These are phyloP conservation scores for Drosophila miranda DNA, from an alignment of 1,140 invertebrate species.

Conservation along the genomic window DNA sequence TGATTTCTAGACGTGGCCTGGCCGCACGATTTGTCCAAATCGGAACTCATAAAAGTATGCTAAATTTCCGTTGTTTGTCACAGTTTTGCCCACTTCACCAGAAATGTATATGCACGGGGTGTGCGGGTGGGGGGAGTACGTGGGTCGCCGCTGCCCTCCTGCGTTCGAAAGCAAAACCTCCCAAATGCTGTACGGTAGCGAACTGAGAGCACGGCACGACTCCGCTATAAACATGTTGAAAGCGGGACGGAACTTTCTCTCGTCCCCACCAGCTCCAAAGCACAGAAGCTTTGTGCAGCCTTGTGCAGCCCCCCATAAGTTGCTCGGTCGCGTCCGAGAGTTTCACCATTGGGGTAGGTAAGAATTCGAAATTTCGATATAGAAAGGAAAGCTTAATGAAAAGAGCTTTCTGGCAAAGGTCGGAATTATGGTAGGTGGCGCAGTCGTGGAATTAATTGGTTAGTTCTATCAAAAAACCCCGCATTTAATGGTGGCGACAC, in stretches of 20 bases:
- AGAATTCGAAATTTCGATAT: too few relatives aligned
- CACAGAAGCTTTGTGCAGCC: slow-evolving; percentile 37
- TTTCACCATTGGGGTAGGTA: too few relatives aligned
- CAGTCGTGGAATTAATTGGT: too few relatives aligned
- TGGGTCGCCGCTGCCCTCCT: slow-evolving; percentile 36
- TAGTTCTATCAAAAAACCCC: too few relatives aligned
- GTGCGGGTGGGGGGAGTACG: slow-evolving; percentile 39
- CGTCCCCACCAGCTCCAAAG: not conserved
- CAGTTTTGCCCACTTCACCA: slow-evolving; percentile 62
- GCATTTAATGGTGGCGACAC: too few relatives aligned
- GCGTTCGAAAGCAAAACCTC: slow-evolving; percentile 62
- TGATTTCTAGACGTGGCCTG: slow-evolving; percentile 21
- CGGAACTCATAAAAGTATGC: slow-evolving; percentile 69
- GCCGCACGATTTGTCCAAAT: slow-evolving; percentile 37
- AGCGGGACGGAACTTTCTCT: slow-evolving; percentile 22
- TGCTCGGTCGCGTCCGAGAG: too few relatives aligned
- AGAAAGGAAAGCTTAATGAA: too few relatives aligned
- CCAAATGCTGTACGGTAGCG: slow-evolving; percentile 65
- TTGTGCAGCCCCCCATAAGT: slow-evolving; percentile 34
- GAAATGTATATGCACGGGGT: slow-evolving; percentile 37
- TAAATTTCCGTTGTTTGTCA: slow-evolving; percentile 68
- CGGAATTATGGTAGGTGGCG: too few relatives aligned
- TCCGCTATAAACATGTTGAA: slow-evolving; percentile 45
- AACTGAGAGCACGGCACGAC: slow-evolving; percentile 49
- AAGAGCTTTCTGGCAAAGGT: too few relatives aligned